Conservation (phyloP, 2,113 vertebrate genomes). For the Panurus biarmicus region DNA sequence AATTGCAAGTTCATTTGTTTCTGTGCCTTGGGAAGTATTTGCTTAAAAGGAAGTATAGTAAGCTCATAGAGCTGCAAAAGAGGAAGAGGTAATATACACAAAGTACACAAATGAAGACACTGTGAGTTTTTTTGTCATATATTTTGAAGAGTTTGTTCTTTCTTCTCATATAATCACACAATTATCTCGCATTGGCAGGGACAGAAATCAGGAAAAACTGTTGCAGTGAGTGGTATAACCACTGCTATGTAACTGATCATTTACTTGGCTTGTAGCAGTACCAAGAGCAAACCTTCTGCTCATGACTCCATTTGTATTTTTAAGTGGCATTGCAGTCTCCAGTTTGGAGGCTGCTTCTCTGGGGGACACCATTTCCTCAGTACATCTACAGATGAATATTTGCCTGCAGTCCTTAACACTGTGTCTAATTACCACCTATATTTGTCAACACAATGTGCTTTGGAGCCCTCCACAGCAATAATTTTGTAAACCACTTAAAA, state of each 20-base stretch:
- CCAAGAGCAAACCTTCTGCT: not conserved
- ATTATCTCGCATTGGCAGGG: not conserved
- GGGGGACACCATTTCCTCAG: not conserved
- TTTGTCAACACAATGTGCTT: not conserved
- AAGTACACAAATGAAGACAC: not conserved
- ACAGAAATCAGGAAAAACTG: not conserved
- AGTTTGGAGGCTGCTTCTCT: not conserved
- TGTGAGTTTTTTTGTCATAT: not conserved
- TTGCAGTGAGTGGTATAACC: not conserved
- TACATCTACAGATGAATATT: not conserved
- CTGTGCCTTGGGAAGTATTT: not conserved
- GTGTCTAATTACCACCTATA: not conserved
- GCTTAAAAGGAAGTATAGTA: not conserved
- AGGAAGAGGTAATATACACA: not conserved
- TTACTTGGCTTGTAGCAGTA: not conserved
- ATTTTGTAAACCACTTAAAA: not conserved
- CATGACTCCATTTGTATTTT: not conserved
- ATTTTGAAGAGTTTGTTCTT: not conserved
- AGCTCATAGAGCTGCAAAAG: not conserved
- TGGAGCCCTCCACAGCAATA: not conserved
- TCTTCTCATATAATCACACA: not conserved
- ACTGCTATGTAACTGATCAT: not conserved
- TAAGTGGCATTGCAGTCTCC: not conserved
- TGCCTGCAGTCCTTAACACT: not conserved
- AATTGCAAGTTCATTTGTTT: not conserved